Evolutionary conservation across 2,888 invertebrate species (phyloP).

Genomic region (Lissocephala sabroskyi): DNA sequence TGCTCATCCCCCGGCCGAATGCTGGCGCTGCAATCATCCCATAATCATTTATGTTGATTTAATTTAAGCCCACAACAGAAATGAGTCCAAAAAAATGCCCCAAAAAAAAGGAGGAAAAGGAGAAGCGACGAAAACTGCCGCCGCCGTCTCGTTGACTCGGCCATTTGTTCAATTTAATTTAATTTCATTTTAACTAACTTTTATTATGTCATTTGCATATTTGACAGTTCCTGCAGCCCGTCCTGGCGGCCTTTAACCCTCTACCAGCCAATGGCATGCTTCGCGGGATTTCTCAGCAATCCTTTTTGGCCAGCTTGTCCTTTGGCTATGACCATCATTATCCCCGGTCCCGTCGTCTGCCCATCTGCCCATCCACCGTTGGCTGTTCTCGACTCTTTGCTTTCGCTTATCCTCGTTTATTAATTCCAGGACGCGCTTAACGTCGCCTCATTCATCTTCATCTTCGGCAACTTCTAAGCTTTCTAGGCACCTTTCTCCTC

Average conservation of each 20-base stretch:
- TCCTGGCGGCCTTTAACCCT: no score
- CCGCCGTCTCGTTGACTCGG: slow-evolving; percentile 6
- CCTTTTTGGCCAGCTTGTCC: no score
- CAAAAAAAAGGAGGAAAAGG: no score
- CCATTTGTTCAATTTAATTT: slow-evolving; percentile 31
- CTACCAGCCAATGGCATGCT: no score
- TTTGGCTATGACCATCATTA: no score
- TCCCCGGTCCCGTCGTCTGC: no score
- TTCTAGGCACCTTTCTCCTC: no score
- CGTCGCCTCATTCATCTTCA: slow-evolving; percentile 51
- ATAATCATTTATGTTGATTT: slow-evolving; percentile 1
- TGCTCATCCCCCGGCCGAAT: no score
- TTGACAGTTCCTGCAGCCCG: background rate
- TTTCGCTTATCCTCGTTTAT: slow-evolving; percentile 24
- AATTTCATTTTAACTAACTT: slow-evolving; percentile 29
- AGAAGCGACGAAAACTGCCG: background rate
- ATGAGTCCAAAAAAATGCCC: no score
- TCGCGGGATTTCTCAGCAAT: no score
- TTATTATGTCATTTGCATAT: slow-evolving; percentile 39
- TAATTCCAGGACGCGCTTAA: slow-evolving; percentile 52
- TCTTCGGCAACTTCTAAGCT: slow-evolving; percentile 46
- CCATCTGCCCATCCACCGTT: no score
- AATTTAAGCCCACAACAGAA: background rate
- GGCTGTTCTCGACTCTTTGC: background rate
- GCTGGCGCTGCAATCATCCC: background rate